phyloP scores from a whole-genome alignment of 2,797 vertebrate genomes.

The Gymnodraco acuticeps region DNA sequence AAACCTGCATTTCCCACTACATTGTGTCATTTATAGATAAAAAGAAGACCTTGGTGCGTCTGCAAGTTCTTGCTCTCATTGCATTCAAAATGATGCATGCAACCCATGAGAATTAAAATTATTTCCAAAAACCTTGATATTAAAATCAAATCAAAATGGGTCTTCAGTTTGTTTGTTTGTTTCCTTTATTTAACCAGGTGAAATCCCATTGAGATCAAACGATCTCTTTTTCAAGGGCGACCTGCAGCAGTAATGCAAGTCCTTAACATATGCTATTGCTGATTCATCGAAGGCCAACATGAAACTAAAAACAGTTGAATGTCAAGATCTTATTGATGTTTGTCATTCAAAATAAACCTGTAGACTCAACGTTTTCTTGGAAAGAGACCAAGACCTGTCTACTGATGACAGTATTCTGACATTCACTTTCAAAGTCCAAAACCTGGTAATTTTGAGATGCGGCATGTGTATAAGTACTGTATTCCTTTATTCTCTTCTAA shows the following conservation, averaged over 20 bases:
- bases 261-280: slow-evolving; percentile 54
- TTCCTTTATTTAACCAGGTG: too few species aligned
- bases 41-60: not conserved
- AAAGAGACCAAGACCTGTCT: not conserved
- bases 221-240: too few species aligned
- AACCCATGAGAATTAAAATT: slow-evolving; percentile 42
- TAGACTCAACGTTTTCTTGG: not conserved
- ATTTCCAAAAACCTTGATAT: slow-evolving; percentile 46
- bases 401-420: slow-evolving; percentile 1
- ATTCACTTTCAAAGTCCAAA: slow-evolving; percentile 3
- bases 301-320: slow-evolving; percentile 29
- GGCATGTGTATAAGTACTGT: not conserved
- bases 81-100: slow-evolving; percentile 22
- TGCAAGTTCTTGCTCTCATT: not conserved
- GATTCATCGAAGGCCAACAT: slow-evolving; percentile 54
- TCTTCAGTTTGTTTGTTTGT: slow-evolving; percentile 26
- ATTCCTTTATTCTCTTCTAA: not conserved
- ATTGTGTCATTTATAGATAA: slow-evolving; percentile 17
- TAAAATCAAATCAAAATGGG: slow-evolving; percentile 50
- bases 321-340: slow-evolving; percentile 42
- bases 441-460: slow-evolving; percentile 2
- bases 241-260: slow-evolving; percentile 60
- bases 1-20: slow-evolving; percentile 3
- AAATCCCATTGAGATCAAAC: too few species aligned
- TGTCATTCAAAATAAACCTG: slow-evolving; percentile 35